Evolutionary conservation across 1,140 invertebrate species (phyloP), one percentile per base, ranked within the genome.

Genomic region (Bombyx mandarina): DNA sequence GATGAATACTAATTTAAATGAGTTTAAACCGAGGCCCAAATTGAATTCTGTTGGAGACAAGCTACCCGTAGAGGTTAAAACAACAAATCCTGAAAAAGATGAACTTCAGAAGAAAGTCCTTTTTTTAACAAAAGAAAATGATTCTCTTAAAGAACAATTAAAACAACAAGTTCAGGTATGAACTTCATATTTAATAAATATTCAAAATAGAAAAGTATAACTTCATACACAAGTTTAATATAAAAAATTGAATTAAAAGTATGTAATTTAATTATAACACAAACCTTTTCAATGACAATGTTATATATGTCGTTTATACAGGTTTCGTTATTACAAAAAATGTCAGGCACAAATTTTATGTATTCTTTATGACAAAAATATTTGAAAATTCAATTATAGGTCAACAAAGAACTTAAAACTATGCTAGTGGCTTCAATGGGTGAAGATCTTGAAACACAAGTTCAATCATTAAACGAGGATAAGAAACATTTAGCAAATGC

Each of bases 321-420:
- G 26, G 26, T 3, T 3, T 35, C 0, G 26, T 35, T 35, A 35
- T 35, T 35, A 1, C 2, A 35, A 35, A 4, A 9, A 47, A 47
- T 47, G 45, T 47, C 3, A 7, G 8, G 12, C 12, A 12, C 8
- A 47, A 47, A 47, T 47, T 47, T 1, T 51, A 22, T 18, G 22
- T 2, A 18, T 51, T 12, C 26, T 18, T 1, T 5, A 26, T 22
- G 22, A 51, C 6, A 51, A 10, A 12, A 51, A 10, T 9, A 9
- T 8, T 43, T 47, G 5, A 26, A 22, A 55, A 1, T 47, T 35
- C 1, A 3, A 45, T 8, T 10, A 7, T 74, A 97, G 93, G 95
- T 98, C 1, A 98, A 98, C 88, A 92, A 93, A 59, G 97, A 98
- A 85, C 88, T 98, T 45, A 98, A 98, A 85, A 97, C 94, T 78